Evolutionary conservation across 2,797 vertebrate genomes (phyloP), one percentile per base, ranked within the genome.

Genomic region (Falco naumanni): DNA sequence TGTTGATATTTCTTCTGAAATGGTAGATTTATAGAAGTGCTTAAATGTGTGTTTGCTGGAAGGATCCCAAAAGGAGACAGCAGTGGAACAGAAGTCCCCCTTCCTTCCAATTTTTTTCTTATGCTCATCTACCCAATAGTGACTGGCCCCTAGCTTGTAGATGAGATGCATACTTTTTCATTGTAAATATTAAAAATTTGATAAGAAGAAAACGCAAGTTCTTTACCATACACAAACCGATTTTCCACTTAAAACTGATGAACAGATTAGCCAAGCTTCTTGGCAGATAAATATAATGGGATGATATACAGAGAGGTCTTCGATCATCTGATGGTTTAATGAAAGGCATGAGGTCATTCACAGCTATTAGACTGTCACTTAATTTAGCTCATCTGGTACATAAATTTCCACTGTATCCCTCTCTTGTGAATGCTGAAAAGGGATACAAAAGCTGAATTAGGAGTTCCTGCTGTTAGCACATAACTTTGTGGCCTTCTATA

Each of bases 1-100:
- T 76, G 61, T 66, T 95, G 85, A 61, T 70, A 84, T 78, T 94
- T 92, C 75, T 94, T 95, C 70, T 45, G 69, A 93, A 77, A 68
- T 0, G 0, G 50, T n/a, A 80, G 54, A 69, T 78, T 95, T 94
- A 80, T 50, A 82, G 75, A 82, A 75, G 34, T 56, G 25, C 31
- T 93, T 80, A 88, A 84, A 87, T 77, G 64, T 43, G 53, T 65
- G 31, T 89, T 84, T 91, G 50, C 84, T 94, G 94, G 86, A 90
- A 84, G 75, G 69, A 74, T 64, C 41, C 56, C 88, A 90, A 77
- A 66, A 70, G 56, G 53, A 77, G 60, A 84, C 3, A 93, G 47
- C 10, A 75, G 51, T 33, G 21, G 54, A 91, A 81, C 28, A 79
- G 28, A 91, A 90, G 16, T 39, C 34, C 3, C 19, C 26, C 19